phyloP scores from a whole-genome alignment of 1,140 invertebrate genomes.

The Liolophura sinensis region DNA sequence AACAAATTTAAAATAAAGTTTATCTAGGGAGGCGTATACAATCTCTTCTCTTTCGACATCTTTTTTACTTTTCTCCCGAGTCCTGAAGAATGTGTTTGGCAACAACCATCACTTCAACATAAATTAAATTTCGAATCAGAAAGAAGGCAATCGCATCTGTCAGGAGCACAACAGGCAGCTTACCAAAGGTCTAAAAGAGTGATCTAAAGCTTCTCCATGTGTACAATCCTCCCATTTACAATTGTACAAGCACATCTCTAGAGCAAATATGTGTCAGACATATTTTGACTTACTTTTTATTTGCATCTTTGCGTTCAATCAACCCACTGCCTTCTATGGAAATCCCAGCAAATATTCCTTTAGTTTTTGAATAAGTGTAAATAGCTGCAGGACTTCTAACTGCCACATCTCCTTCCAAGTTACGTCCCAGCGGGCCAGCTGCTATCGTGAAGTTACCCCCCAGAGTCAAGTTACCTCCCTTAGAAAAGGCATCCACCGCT shows the following conservation, averaged over 20 bases:
- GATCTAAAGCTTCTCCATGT: not conserved
- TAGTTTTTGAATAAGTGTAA: slow-evolving; percentile 56
- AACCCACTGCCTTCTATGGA: slow-evolving; percentile 52
- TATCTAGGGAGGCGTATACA: too few relatives aligned
- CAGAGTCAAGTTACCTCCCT: slow-evolving; percentile 55
- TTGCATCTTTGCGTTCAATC: slow-evolving; percentile 54
- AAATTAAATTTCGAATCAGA: not conserved
- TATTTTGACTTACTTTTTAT: slow-evolving; percentile 44
- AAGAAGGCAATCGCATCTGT: too few relatives aligned
- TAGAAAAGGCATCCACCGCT: slow-evolving; percentile 53
- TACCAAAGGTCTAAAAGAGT: not conserved
- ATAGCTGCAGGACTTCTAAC: slow-evolving; percentile 49
- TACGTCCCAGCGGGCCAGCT: slow-evolving; percentile 49
- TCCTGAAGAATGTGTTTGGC: too few relatives aligned
- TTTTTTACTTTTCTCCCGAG: too few relatives aligned
- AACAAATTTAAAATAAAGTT: too few relatives aligned
- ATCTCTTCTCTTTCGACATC: too few relatives aligned
- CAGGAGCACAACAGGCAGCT: not conserved
- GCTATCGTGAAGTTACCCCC: slow-evolving; percentile 54
- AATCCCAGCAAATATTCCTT: slow-evolving; percentile 53
- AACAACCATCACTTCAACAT: not conserved
- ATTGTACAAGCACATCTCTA: not conserved
- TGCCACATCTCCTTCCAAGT: slow-evolving; percentile 49
- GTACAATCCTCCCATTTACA: not conserved
- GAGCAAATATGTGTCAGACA: not conserved